Evolutionary conservation across 1,140 invertebrate species (phyloP).

Genomic region (Papilio polytes): DNA sequence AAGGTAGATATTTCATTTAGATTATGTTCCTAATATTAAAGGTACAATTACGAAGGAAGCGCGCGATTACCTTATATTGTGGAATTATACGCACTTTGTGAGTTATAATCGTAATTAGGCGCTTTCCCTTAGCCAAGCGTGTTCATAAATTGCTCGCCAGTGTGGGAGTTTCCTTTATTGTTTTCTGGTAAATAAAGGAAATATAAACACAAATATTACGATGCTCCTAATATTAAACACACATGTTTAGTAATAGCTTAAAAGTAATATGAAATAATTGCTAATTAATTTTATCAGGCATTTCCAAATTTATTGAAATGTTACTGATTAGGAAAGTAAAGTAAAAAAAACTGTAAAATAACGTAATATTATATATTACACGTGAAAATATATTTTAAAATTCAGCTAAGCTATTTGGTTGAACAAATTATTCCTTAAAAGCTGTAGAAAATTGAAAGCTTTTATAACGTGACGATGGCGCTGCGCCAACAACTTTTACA

Average conservation of each 20-base stretch:
- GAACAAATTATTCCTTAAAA: slow-evolving; percentile 28
- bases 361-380: not conserved
- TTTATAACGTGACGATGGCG: slow-evolving; percentile 32
- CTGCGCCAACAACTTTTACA: slow-evolving; percentile 33
- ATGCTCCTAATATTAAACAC: not conserved
- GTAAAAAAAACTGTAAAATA: not conserved
- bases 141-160: slow-evolving; percentile 22
- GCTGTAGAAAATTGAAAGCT: slow-evolving; percentile 32
- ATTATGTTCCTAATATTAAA: slow-evolving; percentile 13
- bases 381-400: not conserved
- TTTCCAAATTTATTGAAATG: not conserved
- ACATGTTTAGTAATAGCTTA: not conserved
- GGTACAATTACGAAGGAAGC: slow-evolving; percentile 18
- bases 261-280: not conserved
- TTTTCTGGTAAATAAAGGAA: slow-evolving; percentile 14
- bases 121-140: slow-evolving; percentile 15
- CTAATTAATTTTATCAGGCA: not conserved
- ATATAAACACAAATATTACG: not conserved
- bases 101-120: slow-evolving; percentile 26
- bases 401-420: slow-evolving; percentile 15
- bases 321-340: not conserved
- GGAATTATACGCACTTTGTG: slow-evolving; percentile 15
- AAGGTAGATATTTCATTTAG: slow-evolving; percentile 7
- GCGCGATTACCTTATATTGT: slow-evolving; percentile 10
- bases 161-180: slow-evolving; percentile 17